phyloP scores from a whole-genome alignment of 2,888 invertebrate genomes.

The Hirtodrosophila alboralis region DNA sequence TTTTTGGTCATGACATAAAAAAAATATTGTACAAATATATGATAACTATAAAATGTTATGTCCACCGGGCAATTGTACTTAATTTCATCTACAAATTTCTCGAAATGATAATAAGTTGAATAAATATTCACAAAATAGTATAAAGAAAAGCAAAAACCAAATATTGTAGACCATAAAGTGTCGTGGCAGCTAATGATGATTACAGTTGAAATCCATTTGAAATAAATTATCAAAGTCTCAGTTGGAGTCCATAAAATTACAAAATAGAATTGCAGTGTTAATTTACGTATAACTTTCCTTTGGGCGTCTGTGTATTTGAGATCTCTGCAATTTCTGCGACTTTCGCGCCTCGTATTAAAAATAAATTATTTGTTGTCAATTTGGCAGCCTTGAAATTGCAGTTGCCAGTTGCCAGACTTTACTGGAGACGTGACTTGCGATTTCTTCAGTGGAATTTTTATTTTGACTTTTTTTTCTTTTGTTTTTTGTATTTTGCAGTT shows the following conservation, averaged over 20 bases:
- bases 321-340: conserved; percentile 49
- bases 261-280: conserved; percentile 9
- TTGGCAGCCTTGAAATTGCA: conserved; percentile 61
- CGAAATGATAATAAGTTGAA: conserved; percentile 51
- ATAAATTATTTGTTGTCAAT: conserved; percentile 73
- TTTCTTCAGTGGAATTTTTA: conserved; percentile 67
- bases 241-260: no score
- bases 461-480: conserved; percentile 2
- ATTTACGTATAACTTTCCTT: conserved; percentile 43
- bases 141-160: no score
- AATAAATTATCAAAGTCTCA: conserved; percentile 7
- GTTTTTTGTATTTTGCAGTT: no score
- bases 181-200: conserved; percentile 12
- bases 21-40: conserved; percentile 12
- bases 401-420: conserved; percentile 22
- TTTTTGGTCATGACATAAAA: conserved; percentile 74
- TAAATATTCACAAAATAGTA: conserved; percentile 19
- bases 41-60: conserved; percentile 35
- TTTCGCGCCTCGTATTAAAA: conserved; percentile 59
- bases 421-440: conserved; percentile 70
- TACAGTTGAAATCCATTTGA: no score
- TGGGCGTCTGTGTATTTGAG: conserved; percentile 13
- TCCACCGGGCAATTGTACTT: conserved; percentile 1
- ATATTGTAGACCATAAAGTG: background rate
- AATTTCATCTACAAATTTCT: conserved; percentile 15